phyloP scores from a whole-genome alignment of 2,888 invertebrate genomes.

The Trissonchulus latispiculum region DNA sequence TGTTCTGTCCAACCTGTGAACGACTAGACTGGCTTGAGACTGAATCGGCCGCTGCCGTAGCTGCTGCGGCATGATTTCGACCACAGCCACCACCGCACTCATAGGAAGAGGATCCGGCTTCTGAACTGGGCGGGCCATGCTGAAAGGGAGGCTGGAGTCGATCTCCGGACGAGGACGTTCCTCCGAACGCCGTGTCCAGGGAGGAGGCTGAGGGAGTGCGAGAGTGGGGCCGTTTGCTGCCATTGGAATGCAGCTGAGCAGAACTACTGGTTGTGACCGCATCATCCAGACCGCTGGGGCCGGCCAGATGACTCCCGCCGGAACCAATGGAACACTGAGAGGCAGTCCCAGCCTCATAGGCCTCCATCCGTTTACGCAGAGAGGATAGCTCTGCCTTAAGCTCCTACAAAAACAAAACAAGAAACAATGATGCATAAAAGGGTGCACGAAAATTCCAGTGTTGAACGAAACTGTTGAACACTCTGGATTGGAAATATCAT shows the following conservation, averaged over 20 bases:
- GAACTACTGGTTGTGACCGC: too few relatives aligned
- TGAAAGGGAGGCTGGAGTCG: too few relatives aligned
- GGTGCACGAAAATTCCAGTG: not conserved
- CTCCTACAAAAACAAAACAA: conserved; percentile 54
- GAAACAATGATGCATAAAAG: not conserved
- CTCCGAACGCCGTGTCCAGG: conserved; percentile 23
- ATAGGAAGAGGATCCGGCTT: too few relatives aligned
- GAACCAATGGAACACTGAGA: conserved; percentile 16
- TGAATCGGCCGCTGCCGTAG: too few relatives aligned
- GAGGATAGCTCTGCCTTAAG: conserved; percentile 59
- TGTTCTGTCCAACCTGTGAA: too few relatives aligned
- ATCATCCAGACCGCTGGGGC: too few relatives aligned
- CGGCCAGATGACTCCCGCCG: conserved; percentile 5
- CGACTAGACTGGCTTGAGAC: too few relatives aligned
- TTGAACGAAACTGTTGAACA: not conserved
- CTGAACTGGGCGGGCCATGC: too few relatives aligned
- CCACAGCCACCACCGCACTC: too few relatives aligned
- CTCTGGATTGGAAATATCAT: not conserved
- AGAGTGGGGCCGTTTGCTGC: not conserved
- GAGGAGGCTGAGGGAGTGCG: conserved; percentile 16
- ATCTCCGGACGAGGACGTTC: conserved; percentile 13
- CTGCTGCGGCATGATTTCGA: too few relatives aligned
- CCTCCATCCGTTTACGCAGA: conserved; percentile 44
- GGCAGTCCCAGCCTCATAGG: conserved; percentile 34
- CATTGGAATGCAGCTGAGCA: not conserved